phyloP scores from a whole-genome alignment of 2,888 invertebrate species.

The Anthrax anthrax region DNA sequence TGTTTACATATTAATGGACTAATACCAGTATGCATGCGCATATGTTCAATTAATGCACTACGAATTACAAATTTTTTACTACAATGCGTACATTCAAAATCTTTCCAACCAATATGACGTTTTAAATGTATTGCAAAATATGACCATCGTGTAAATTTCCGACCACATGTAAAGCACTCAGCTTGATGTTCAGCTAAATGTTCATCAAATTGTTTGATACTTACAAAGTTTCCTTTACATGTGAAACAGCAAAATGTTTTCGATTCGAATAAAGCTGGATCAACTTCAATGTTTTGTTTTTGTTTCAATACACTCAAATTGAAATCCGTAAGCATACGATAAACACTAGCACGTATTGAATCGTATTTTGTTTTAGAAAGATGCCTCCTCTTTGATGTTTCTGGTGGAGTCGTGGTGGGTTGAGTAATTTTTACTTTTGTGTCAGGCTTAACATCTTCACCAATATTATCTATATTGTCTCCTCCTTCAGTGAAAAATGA shows the following conservation, averaged over 20 bases:
- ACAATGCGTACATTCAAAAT: conserved; percentile 56
- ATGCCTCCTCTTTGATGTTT: no score
- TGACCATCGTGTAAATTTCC: conserved; percentile 57
- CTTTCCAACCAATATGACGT: conserved; percentile 65
- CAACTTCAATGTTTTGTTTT: conserved; percentile 25
- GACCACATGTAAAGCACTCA: conserved; percentile 69
- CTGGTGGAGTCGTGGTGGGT: conserved; percentile 5
- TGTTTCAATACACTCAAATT: conserved; percentile 30
- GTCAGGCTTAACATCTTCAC: background rate
- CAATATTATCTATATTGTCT: background rate
- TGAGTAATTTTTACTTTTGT: conserved; percentile 1
- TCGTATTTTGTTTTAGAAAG: conserved; percentile 16
- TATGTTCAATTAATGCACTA: conserved; percentile 68
- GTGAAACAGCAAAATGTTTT: conserved; percentile 40
- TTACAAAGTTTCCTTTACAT: conserved; percentile 51
- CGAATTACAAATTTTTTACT: conserved; percentile 70
- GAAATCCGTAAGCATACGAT: conserved; percentile 31
- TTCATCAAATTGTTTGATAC: conserved; percentile 51
- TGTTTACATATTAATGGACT: conserved; percentile 66
- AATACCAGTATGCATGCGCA: conserved; percentile 68
- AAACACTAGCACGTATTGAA: conserved; percentile 27
- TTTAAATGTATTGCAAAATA: conserved; percentile 66
- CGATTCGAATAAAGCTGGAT: conserved; percentile 27
- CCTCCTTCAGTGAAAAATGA: background rate
- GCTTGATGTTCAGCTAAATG: conserved; percentile 69